Conservation (phyloP, 2,888 invertebrate species). For the Erynnis tages region DNA sequence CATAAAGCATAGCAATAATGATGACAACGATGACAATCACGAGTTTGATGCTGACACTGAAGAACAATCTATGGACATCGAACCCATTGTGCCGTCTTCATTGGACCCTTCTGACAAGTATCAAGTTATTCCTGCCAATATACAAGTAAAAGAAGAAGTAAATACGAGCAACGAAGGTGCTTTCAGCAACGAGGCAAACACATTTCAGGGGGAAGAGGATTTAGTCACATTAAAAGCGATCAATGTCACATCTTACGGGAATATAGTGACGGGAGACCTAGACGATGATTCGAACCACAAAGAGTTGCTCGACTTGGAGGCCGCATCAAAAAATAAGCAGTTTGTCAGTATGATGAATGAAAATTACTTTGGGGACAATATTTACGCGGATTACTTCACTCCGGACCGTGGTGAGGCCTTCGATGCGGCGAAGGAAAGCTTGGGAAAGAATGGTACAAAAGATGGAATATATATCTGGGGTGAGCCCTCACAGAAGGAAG, state of each 20-base stretch:
- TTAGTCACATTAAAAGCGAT: conserved; percentile 66
- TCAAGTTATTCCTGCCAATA: conserved; percentile 41
- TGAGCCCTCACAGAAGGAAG: conserved; percentile 65
- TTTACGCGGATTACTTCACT: conserved; percentile 73
- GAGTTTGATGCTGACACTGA: conserved; percentile 65
- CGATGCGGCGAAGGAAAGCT: conserved; percentile 54
- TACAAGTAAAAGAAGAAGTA: conserved; percentile 67
- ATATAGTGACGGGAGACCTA: conserved; percentile 57
- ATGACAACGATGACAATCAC: conserved; percentile 43
- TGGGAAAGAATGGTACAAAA: conserved; percentile 53
- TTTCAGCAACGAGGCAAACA: conserved; percentile 54
- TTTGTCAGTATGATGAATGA: conserved; percentile 76
- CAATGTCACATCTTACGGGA: conserved; percentile 67
- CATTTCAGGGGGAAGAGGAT: conserved; percentile 45
- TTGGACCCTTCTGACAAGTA: conserved; percentile 43
- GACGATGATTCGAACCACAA: conserved; percentile 68
- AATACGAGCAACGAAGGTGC: conserved; percentile 62
- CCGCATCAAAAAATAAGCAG: conserved; percentile 68
- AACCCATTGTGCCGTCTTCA: conserved; percentile 51
- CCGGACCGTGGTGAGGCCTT: conserved; percentile 68
- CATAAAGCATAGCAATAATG: conserved; percentile 47
- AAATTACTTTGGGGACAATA: conserved; percentile 74
- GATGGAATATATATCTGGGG: conserved; percentile 67
- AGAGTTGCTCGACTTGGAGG: conserved; percentile 66
- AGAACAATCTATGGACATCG: conserved; percentile 68